Base-by-base conservation (phyloP, 2,797 vertebrate genomes). In the Argentina silus region DNA sequence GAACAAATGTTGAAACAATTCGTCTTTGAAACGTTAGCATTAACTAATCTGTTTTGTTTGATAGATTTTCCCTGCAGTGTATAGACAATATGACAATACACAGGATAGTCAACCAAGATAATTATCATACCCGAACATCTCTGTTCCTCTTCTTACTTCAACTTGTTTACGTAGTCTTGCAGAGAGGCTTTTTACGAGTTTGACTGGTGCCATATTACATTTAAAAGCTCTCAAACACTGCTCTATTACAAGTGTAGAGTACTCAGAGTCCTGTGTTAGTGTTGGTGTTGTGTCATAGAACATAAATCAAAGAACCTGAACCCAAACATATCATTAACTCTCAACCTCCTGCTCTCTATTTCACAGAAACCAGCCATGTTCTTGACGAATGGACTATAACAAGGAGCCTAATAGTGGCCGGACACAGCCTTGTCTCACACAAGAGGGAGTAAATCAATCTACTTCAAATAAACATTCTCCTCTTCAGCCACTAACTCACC, bases 381-480 rank as follows among this genome's bases (percentile, higher is more conserved):
- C 79, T 87, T 80, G 60, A 92, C 89, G 86, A 81, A 78, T 72
- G 77, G 85, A 91, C 85, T 87, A 89, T 86, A 88, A 87, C 86
- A 89, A 77, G 76, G 27, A 78, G 69, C 53, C 75, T 83, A 21
- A 19, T 84, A 85, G 88, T 78, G 84, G 86, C 76, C 80, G 88
- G 76, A 84, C 70, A 23, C 45, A 67, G 83, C 69, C 77, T 66
- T 23, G 83, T 78, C 78, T 83, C 74, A 70, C 81, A 88, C 84
- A 76, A 36, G 73, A 80, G 78, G 83, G 83, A 88, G 78, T 90
- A 88, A 91, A 92, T 91, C 90, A 88, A 77, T 86, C 85, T 17
- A 61, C 44, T 74, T 75, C 77, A 81, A 73, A 78, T 89, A 93
- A 91, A 91, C 89, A 90, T 14, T 47, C 3, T 74, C 74, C 78